Percentiles rank a stretch among this genome's conserved stretches.
These are phyloP conservation scores for Perithous albicinctus DNA, from an alignment of 2,888 invertebrate species.

Conservation along the genomic window DNA sequence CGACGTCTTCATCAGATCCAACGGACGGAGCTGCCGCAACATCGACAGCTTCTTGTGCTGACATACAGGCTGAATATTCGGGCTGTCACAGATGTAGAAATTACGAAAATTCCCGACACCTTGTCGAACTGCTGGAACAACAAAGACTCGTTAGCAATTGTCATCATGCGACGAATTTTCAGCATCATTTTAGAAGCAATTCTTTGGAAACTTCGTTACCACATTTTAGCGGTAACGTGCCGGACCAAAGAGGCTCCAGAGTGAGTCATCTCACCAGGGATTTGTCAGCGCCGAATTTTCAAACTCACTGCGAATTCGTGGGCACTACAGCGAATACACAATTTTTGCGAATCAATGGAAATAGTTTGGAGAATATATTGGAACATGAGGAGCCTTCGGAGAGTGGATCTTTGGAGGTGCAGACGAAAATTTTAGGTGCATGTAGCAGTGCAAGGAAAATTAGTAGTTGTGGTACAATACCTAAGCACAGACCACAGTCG, in stretches of 20 bases:
- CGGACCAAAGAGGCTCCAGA: conserved; percentile 21
- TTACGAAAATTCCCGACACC: neutral
- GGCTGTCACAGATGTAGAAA: conserved; percentile 36
- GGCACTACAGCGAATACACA: conserved; percentile 63
- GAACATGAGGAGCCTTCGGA: conserved; percentile 77
- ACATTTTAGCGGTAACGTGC: conserved; percentile 40
- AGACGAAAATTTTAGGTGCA: neutral
- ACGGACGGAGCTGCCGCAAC: neutral
- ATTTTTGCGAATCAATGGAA: conserved; percentile 74
- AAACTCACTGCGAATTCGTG: conserved; percentile 68
- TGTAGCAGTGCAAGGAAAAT: neutral
- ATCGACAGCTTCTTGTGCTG: conserved; percentile 11
- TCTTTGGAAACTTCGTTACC: conserved; percentile 44
- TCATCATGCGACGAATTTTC: neutral
- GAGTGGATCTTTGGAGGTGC: conserved; percentile 31
- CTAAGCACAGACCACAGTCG: conserved; percentile 36
- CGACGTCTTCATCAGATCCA: neutral
- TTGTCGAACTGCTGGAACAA: conserved; percentile 9
- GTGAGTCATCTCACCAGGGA: conserved; percentile 71
- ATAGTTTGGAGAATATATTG: conserved; percentile 81
- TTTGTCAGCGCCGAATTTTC: conserved; percentile 81
- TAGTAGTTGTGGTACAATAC: conserved; percentile 58
- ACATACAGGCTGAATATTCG: neutral
- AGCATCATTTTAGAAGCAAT: neutral
- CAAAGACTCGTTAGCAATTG: neutral